These are phyloP conservation scores for Bubo blakistoni DNA, from an alignment of 2,113 vertebrate species.

Conservation along the genomic window DNA sequence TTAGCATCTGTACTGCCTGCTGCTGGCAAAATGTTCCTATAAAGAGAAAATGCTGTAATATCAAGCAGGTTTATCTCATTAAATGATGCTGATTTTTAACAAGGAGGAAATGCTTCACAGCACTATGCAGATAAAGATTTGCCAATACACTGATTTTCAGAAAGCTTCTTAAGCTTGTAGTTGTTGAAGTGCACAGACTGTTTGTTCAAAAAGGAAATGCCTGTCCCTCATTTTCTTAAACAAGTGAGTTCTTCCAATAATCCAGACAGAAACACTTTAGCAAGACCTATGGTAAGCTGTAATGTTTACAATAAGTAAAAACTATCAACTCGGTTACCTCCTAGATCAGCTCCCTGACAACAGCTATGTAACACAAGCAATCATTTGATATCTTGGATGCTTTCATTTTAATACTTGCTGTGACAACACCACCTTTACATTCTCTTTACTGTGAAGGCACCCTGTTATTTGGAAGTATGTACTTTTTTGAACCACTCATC, in stretches of 20 bases:
- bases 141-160: background rate
- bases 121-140: background rate
- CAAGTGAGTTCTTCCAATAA: background rate
- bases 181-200: background rate
- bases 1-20: conserved; percentile 27
- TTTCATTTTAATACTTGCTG: background rate
- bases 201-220: background rate
- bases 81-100: background rate
- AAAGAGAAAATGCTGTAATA: conserved; percentile 1
- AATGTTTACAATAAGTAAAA: background rate
- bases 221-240: background rate
- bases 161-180: background rate
- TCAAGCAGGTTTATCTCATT: background rate
- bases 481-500: background rate
- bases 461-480: background rate
- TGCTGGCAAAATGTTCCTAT: conserved; percentile 50
- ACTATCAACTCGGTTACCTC: background rate
- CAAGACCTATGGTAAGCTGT: background rate
- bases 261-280: background rate
- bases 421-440: background rate
- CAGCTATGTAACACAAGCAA: background rate
- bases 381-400: background rate
- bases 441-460: background rate
- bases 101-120: conserved; percentile 23
- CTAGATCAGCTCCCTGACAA: background rate